Conservation (phyloP, 2,797 vertebrate species). For the Intellagama lesueurii region DNA sequence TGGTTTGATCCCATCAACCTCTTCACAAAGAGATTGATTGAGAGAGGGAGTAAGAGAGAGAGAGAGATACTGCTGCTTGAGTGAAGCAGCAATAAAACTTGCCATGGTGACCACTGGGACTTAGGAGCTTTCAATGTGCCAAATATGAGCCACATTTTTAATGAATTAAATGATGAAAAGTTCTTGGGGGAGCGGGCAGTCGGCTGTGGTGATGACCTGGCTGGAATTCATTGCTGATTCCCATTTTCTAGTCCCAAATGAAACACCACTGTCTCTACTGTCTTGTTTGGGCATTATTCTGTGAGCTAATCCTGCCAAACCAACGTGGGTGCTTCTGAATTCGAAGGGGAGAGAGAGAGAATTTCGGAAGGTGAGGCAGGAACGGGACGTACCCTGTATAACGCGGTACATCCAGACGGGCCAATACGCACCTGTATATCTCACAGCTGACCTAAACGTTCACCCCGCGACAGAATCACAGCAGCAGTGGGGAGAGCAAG, state of each 20-base stretch:
- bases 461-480: not conserved
- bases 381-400: not conserved
- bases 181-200: conserved; percentile 7
- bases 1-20: not conserved
- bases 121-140: conserved; percentile 62
- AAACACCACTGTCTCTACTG: not conserved
- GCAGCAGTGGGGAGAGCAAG: not conserved
- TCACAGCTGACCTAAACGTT: not conserved
- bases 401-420: not conserved
- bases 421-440: not conserved
- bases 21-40: not conserved
- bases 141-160: conserved; percentile 57
- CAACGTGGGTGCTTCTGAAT: not conserved
- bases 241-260: not conserved
- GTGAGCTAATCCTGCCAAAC: not conserved
- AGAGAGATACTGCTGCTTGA: not conserved
- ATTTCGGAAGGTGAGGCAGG: not conserved
- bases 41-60: no score
- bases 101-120: not conserved
- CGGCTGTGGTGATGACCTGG: conserved; percentile 18
- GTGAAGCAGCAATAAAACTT: not conserved
- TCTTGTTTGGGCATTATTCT: not conserved
- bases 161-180: not conserved
- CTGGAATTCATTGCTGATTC: conserved; percentile 32
- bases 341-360: not conserved